A percentile compares a stretch with the other conserved stretches of the same genome.
These are phyloP conservation scores for Toxotes chatareus DNA, from an alignment of 2,113 vertebrate genomes.

Conservation along the genomic window DNA sequence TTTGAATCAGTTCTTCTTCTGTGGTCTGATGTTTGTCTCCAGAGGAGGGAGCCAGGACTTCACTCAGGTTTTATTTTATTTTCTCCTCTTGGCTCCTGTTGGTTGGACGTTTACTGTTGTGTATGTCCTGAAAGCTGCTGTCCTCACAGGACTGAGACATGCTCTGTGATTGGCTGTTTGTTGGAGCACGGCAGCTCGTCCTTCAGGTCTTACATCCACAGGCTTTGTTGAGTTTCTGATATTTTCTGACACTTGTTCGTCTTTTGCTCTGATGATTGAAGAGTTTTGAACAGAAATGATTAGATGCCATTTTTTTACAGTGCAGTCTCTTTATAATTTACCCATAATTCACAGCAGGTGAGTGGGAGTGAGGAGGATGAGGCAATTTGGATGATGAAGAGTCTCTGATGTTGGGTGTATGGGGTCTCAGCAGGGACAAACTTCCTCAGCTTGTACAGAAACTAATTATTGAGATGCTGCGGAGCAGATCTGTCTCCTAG, in stretches of 20 bases:
- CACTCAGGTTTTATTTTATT: too few relatives aligned
- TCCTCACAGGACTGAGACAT: too few relatives aligned
- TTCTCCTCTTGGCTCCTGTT: too few relatives aligned
- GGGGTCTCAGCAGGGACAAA: conserved; percentile 28
- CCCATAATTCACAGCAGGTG: not conserved
- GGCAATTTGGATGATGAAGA: not conserved
- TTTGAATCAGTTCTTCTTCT: too few relatives aligned
- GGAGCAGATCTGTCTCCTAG: conserved; percentile 47
- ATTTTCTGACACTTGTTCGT: too few relatives aligned
- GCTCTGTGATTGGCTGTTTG: not conserved
- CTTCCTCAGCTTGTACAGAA: not conserved
- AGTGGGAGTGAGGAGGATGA: not conserved
- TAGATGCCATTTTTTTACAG: not conserved
- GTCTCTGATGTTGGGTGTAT: not conserved
- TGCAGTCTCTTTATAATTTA: not conserved
- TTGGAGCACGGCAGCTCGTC: too few relatives aligned
- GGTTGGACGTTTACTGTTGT: too few relatives aligned
- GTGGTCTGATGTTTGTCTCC: too few relatives aligned
- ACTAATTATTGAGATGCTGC: conserved; percentile 31
- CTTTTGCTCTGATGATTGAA: not conserved
- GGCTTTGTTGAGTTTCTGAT: too few relatives aligned
- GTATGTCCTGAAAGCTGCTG: too few relatives aligned
- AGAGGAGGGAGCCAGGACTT: too few relatives aligned
- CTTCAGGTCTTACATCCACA: too few relatives aligned
- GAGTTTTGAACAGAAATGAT: not conserved